Base-by-base conservation (phyloP, 1,140 invertebrate genomes). In the Bursaphelenchus mucronatus region DNA sequence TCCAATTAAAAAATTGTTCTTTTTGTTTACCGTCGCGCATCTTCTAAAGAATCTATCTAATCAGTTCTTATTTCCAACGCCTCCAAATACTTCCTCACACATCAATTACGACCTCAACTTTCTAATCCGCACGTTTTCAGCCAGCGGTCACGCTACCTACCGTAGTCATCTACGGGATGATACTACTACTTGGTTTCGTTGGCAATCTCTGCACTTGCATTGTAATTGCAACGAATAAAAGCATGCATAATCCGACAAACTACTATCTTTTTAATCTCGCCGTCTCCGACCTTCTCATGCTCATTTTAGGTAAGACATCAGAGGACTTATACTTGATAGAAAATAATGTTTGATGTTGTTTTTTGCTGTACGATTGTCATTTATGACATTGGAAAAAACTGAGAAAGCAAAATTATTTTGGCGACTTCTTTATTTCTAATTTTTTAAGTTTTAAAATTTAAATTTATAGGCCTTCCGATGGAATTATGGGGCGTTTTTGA, bases 151-250 rank as follows among this genome's bases (percentile, higher is more conserved):
- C 74, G 2, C 41, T 73, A 9, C 74, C 74, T 13, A 75, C 74
- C 9, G 64, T 71, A 30, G 63, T 75, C 30, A 75, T 76, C 40
- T 76, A 79, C 41, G 49, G 45, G 13, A 21, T 74, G n/a, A 71
- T 74, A 43, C 90, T 95, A 71, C 71, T 94, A 1, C 88, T 88
- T 0, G 92, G 93, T 2, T 83, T 91, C 0, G 82, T 95, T 11
- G 94, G 94, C 1, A 97, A 97, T 81, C 83, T 94, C 8, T 89
- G 88, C 79, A 95, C 92, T 7, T 95, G 92, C 81, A 85, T 94
- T 50, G 92, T 97, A 9, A 95, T 97, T 57, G 86, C 88, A 21
- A 86, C 88, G 69, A 94, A 94, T 82, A 90, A 89, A 78, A 89
- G 88, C n/a, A 90, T 95, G 89, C 90, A 92, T 77, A 91, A 90